Percentiles rank a stretch among this genome's conserved stretches.
Conservation (phyloP, 2,113 vertebrate species). For the Sula dactylatra region DNA sequence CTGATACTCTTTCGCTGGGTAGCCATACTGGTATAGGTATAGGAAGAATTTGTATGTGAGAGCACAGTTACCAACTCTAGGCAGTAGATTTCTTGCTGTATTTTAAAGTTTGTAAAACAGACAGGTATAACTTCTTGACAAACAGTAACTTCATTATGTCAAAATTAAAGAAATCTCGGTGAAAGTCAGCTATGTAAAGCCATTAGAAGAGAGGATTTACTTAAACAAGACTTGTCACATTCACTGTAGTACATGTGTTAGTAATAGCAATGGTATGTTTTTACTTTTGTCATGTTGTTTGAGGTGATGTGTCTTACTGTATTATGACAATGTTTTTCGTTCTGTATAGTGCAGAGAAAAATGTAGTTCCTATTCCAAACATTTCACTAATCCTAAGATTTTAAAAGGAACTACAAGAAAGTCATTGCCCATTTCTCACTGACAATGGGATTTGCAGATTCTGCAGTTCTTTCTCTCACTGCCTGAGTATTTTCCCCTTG, state of each 20-base stretch:
- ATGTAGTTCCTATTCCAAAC: background rate
- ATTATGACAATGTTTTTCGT: background rate
- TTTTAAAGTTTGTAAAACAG: background rate
- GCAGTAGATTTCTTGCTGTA: background rate
- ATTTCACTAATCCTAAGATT: background rate
- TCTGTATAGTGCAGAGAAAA: background rate
- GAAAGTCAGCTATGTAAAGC: background rate
- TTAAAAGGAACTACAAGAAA: background rate
- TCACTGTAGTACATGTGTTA: background rate
- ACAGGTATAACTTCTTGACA: background rate
- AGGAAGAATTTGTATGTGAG: background rate
- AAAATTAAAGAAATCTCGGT: background rate
- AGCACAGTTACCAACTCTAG: background rate
- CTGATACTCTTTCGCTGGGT: background rate
- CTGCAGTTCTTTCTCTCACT: background rate
- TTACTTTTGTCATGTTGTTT: background rate
- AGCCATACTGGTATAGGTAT: rapidly evolving
- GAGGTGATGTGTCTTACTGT: background rate
- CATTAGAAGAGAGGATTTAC: background rate
- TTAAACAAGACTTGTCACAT: background rate
- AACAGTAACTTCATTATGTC: background rate
- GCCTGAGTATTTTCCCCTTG: background rate
- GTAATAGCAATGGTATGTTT: background rate
- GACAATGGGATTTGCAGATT: background rate
- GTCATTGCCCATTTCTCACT: background rate